Evolutionary conservation across 1,140 invertebrate genomes (phyloP), one percentile per base, ranked within the genome.

Genomic region (Drosophila varians): DNA sequence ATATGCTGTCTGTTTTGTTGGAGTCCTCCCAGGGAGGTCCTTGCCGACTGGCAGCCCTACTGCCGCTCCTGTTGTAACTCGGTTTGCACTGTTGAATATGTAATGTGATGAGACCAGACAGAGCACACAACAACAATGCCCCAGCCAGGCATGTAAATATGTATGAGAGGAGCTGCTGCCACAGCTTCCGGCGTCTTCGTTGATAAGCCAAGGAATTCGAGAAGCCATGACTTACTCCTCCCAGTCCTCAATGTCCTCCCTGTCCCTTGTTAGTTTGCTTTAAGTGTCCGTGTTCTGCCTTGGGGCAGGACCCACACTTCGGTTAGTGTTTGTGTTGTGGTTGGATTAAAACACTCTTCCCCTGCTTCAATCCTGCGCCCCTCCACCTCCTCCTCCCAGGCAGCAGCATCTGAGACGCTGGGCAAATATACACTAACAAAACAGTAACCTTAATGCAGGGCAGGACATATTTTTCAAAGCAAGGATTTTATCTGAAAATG

Each of bases 181-280:
- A 76, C 76, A 84, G 79, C 79, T 84, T 86, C 80, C 79, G 79
- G 79, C 79, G 55, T 72, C 72, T 54, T 76, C 80, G 72, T 76
- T 84, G 79, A 84, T 84, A 84, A 84, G 79, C 80, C 43, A 70
- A 86, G 71, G 79, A 84, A 84, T 84, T 86, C 76, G 72, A 86
- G 80, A 45, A 80, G 79, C 79, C 79, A 71, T 72, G 58, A 62
- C 70, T 71, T 66, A 49, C 51, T 64, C 72, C 31, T n/a, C 18
- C 25, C 42, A 31, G 38, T 21, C 38, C 25, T n/a, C 28, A 11
- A 31, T 31, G 28, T 21, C 54, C 42, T 72, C 45, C 48, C 18
- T 23, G 48, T 60, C 61, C 26, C 80, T 72, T 84, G 79, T 84
- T 84, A 86, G 79, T 80, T 84, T 80, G 56, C 80, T 55, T 79